Evolutionary conservation across 2,113 vertebrate genomes (phyloP).

Genomic region (Corythoichthys haematopterus): DNA sequence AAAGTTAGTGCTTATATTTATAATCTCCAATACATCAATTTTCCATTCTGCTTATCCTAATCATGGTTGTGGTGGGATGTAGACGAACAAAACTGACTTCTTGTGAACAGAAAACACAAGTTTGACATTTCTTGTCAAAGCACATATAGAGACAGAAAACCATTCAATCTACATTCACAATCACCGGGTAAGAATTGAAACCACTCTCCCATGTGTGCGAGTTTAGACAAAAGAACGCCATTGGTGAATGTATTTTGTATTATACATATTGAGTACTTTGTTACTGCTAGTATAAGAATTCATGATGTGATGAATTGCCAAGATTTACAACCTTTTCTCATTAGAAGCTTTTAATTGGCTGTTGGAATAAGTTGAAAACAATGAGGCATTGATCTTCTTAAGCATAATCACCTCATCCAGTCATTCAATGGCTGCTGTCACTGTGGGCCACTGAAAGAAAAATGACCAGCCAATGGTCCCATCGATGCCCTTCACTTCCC

Average conservation of each 20-base stretch:
- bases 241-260: no score
- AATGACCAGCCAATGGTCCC: slow-evolving; percentile 59
- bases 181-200: no score
- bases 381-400: slow-evolving; percentile 71
- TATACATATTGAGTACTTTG: no score
- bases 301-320: neutral
- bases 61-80: neutral
- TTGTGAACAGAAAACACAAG: no score
- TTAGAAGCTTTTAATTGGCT: slow-evolving; percentile 70
- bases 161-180: no score
- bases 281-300: neutral
- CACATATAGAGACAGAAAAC: no score
- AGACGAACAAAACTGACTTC: neutral
- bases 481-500: slow-evolving; percentile 68
- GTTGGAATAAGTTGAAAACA: slow-evolving; percentile 64
- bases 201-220: no score
- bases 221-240: no score
- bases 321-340: slow-evolving; percentile 50
- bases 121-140: no score
- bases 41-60: no score
- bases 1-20: neutral
- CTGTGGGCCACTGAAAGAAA: slow-evolving; percentile 59
- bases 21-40: neutral
- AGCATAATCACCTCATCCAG: slow-evolving; percentile 68
- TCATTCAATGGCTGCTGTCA: slow-evolving; percentile 67